Conservation (phyloP, 2,797 vertebrate species). For the Coccyzus lansbergi region DNA sequence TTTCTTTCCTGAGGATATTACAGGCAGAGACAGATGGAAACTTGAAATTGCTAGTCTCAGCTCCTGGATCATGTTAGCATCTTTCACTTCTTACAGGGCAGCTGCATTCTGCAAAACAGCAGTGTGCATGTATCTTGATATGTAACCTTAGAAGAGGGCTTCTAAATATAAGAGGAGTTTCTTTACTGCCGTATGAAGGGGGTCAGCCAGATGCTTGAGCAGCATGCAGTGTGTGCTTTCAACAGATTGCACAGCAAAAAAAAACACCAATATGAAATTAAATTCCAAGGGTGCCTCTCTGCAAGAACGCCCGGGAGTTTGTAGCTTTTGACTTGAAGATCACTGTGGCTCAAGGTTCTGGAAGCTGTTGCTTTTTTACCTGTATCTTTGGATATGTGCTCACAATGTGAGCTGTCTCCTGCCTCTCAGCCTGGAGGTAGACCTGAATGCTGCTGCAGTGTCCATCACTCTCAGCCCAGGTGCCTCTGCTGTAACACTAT, state of each 20-base stretch:
- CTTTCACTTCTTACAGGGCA: constrained; percentile 73
- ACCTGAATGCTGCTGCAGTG: background rate
- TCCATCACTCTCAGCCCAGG: background rate
- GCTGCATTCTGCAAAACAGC: constrained; percentile 83
- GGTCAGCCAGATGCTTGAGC: background rate
- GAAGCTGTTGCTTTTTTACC: background rate
- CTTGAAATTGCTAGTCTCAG: constrained; percentile 77
- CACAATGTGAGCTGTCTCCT: background rate
- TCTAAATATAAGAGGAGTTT: constrained; percentile 83
- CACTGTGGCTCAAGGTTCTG: background rate
- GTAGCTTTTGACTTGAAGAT: background rate
- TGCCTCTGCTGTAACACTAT: background rate
- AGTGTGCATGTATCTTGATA: constrained; percentile 82
- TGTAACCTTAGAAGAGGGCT: constrained; percentile 79
- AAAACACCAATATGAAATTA: background rate
- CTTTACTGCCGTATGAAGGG: background rate
- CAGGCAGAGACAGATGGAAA: constrained; percentile 82
- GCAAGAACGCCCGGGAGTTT: background rate
- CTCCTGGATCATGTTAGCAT: constrained; percentile 77
- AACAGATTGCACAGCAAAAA: background rate
- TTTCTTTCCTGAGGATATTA: constrained; percentile 67
- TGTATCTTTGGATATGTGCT: background rate
- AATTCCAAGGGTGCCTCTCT: background rate
- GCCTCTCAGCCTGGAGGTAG: background rate
- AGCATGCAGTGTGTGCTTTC: background rate